A percentile compares a stretch with the other conserved stretches of the same genome.
Evolutionary conservation across 2,797 vertebrate genomes (phyloP).

Genomic region (Paguma larvata): DNA sequence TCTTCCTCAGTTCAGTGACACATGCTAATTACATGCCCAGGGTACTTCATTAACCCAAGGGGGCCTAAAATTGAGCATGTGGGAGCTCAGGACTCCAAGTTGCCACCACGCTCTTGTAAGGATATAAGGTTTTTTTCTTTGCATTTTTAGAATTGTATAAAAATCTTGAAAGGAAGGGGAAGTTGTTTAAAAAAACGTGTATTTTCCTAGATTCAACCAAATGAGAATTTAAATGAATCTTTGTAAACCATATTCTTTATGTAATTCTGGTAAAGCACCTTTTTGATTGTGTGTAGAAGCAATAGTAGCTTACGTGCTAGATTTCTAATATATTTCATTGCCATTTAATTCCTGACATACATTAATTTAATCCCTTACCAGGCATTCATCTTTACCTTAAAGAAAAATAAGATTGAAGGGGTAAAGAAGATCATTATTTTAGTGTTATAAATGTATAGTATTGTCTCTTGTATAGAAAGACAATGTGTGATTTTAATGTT

Average conservation of each 20-base stretch:
- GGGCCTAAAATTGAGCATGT: not conserved
- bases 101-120: not conserved
- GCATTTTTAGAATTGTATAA: slow-evolving; percentile 14
- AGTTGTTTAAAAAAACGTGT: not conserved
- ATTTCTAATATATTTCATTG: slow-evolving; percentile 15
- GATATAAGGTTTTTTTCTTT: not conserved
- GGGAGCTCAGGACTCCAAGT: not conserved
- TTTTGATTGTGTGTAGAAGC: not conserved
- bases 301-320: slow-evolving; percentile 3
- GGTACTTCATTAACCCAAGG: not conserved
- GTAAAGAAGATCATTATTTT: not conserved
- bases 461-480: not conserved
- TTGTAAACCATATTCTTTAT: slow-evolving; percentile 17
- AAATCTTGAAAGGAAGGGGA: slow-evolving; percentile 31
- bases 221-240: slow-evolving; percentile 39
- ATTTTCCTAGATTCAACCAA: slow-evolving; percentile 43
- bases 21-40: not conserved
- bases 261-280: not conserved
- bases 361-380: slow-evolving; percentile 25
- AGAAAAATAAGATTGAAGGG: slow-evolving; percentile 37
- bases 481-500: not conserved
- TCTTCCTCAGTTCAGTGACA: not conserved
- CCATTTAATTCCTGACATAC: slow-evolving; percentile 33
- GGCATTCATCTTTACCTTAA: not conserved
- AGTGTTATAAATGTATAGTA: not conserved